phyloP scores from a whole-genome alignment of 2,113 vertebrate genomes.

The Hyperoodon ampullatus region DNA sequence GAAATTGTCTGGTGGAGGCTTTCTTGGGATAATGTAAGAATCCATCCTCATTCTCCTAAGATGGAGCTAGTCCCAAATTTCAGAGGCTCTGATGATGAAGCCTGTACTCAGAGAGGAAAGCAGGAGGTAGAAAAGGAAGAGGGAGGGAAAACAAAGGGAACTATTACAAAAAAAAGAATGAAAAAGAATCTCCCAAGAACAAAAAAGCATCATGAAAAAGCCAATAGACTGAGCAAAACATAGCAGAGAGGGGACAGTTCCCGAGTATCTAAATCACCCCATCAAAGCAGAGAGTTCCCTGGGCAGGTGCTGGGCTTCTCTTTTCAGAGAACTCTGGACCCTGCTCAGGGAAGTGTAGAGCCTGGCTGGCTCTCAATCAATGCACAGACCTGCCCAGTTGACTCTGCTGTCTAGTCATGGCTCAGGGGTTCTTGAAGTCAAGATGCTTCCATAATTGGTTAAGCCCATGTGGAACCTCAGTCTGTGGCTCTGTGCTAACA shows the following conservation, averaged over 20 bases:
- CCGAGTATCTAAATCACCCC: not conserved
- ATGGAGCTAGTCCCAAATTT: not conserved
- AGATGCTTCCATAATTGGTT: constrained; percentile 3
- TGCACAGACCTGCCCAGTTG: not conserved
- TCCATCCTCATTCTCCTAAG: not conserved
- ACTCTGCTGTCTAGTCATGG: not conserved
- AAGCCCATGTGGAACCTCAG: not conserved
- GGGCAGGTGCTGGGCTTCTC: not conserved
- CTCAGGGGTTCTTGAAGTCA: constrained; percentile 33
- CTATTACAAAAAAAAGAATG: not conserved
- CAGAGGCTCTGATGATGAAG: not conserved
- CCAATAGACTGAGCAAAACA: not conserved
- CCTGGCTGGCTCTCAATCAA: not conserved
- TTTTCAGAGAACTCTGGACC: not conserved
- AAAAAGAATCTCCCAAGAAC: not conserved
- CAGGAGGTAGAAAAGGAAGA: not conserved
- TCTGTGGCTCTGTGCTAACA: constrained; percentile 28
- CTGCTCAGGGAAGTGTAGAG: not conserved
- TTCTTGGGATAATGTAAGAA: not conserved
- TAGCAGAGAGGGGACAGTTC: not conserved
- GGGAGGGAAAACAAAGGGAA: not conserved
- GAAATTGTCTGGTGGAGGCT: not conserved
- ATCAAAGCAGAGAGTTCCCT: not conserved
- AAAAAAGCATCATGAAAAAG: constrained; percentile 9
- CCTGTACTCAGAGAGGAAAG: not conserved